Evolutionary conservation across 2,113 vertebrate species (phyloP), one percentile per base, ranked within the genome.

Genomic region (Tupaia chinensis): DNA sequence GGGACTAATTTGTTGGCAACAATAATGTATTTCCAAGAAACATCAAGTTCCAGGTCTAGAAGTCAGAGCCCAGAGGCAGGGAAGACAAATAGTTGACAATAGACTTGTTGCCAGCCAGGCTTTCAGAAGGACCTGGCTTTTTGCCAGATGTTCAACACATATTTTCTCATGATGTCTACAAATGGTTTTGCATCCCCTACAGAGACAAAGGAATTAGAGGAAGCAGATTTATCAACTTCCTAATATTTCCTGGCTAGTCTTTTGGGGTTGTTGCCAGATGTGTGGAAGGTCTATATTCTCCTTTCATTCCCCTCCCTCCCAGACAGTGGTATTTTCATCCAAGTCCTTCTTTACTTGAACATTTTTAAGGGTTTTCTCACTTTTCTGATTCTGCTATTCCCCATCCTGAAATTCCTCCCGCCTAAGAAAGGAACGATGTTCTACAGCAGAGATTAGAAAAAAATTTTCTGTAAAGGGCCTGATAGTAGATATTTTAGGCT

Each of bases 151-250:
- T 65, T 78, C 95, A 91, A 72, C 81, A 87, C 94, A 88, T 92
- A 95, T 93, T 96, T 97, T 91, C 96, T 94, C 89, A 97, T 96
- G 97, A 96, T 96, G 94, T 98, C 95, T 97, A 79, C 85, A 97
- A 98, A 97, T 3, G 22, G 76, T 27, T 91, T 95, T 79, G 53
- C 79, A 96, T 92, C 61, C 91, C 56, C 93, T 8, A 16, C 58
- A 96, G 94, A 96, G 87, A 92, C 61, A 80, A 74, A 94, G 79
- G 82, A 96, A 94, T 93, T 96, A 95, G 94, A 96, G 76, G 66
- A 79, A 89, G 68, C 66, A 96, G 83, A 97, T 96, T 96, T 96
- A 96, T 92, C 2, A 1, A 87, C 91, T 89, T 96, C 58, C 89
- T 96, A 94, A 89, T 83, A 96, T 86, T 83, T 95, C 82, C 66